phyloP scores from a whole-genome alignment of 2,888 invertebrate genomes.

The Apoda limacodes region DNA sequence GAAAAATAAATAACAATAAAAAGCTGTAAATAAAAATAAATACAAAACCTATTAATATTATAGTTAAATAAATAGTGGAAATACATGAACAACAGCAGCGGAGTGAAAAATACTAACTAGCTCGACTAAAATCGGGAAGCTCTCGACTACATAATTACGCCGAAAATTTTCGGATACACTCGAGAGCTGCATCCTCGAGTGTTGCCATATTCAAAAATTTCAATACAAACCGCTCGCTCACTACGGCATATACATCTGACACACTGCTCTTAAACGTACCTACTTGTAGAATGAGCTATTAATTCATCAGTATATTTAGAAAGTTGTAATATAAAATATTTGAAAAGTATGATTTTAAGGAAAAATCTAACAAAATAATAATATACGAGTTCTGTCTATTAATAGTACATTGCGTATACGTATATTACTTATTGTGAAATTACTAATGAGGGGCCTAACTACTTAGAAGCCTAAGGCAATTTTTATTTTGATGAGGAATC shows the following conservation, averaged over 20 bases:
- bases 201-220: slow-evolving; percentile 63
- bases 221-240: slow-evolving; percentile 47
- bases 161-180: slow-evolving; percentile 59
- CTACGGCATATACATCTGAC: slow-evolving; percentile 29
- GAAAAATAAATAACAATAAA: too few relatives aligned
- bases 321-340: slow-evolving; percentile 2
- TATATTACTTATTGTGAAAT: neutral
- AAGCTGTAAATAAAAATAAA: too few relatives aligned
- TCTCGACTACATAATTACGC: slow-evolving; percentile 47
- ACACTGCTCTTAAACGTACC: slow-evolving; percentile 22
- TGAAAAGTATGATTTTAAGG: neutral
- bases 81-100: too few relatives aligned
- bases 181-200: slow-evolving; percentile 43
- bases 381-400: neutral
- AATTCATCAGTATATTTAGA: slow-evolving; percentile 1
- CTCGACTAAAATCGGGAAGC: slow-evolving; percentile 37
- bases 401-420: neutral
- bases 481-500: too few relatives aligned
- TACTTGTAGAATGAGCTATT: too few relatives aligned
- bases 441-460: too few relatives aligned
- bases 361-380: neutral
- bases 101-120: too few relatives aligned
- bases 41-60: too few relatives aligned
- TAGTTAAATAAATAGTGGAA: too few relatives aligned
- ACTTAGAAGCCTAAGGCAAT: too few relatives aligned